Percentiles rank a stretch among this genome's conserved stretches.
phyloP scores from a whole-genome alignment of 2,797 vertebrate genomes.

The Onychomys arenicola region DNA sequence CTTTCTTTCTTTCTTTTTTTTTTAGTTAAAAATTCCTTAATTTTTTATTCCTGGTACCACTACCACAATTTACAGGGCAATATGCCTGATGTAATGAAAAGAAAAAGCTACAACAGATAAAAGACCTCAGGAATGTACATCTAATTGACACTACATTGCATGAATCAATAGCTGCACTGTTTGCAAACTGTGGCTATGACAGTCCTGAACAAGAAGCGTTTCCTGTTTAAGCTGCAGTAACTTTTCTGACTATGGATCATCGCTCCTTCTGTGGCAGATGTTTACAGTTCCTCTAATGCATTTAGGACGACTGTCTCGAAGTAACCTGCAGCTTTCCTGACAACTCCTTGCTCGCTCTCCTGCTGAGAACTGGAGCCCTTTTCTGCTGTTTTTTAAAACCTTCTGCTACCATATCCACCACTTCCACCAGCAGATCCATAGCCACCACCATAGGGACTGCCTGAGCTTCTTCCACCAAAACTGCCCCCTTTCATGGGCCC shows the following conservation, averaged over 20 bases:
- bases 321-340: constrained; percentile 98
- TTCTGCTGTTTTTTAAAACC: no score
- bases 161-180: constrained; percentile 96
- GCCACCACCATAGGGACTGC: no score
- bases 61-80: no score
- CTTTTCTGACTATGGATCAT: constrained; percentile 96
- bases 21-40: no score
- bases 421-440: no score
- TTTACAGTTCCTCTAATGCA: constrained; percentile 96
- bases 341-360: constrained; percentile 98
- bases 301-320: constrained; percentile 89
- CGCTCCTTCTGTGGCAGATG: constrained; percentile 93
- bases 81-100: no score
- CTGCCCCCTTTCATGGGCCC: no score
- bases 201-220: constrained; percentile 93
- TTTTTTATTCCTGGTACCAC: no score
- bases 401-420: no score
- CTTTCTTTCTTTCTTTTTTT: no score
- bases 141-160: constrained; percentile 92
- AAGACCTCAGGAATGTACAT: constrained; percentile 94
- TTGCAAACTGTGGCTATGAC: constrained; percentile 90
- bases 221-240: constrained; percentile 96
- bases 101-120: constrained; percentile 93
- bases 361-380: constrained; percentile 99
- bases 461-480: no score